A percentile compares a stretch with the other conserved stretches of the same genome.
Evolutionary conservation across 2,113 vertebrate species (phyloP).

Genomic region (Suricata suricatta): DNA sequence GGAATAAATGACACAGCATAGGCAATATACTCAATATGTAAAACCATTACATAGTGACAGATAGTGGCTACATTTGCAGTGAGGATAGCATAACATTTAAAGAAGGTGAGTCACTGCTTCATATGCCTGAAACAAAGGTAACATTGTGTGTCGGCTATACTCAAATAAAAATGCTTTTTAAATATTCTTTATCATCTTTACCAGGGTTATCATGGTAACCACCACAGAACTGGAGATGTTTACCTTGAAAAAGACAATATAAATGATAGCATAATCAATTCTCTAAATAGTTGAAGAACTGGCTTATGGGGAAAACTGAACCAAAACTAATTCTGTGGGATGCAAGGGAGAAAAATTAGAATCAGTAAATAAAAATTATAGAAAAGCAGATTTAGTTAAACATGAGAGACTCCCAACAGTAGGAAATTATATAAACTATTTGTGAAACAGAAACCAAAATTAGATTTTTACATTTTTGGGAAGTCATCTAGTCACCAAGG

Average conservation of each 20-base stretch:
- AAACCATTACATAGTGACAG: not conserved
- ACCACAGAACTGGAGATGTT: not conserved
- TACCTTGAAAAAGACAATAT: not conserved
- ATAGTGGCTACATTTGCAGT: not conserved
- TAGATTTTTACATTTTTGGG: not conserved
- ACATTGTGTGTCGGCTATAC: not conserved
- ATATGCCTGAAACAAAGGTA: not conserved
- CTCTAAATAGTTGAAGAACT: not conserved
- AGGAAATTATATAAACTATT: not conserved
- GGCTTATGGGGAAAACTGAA: not conserved
- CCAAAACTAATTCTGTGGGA: conserved; percentile 6
- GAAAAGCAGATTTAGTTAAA: not conserved
- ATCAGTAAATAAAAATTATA: not conserved
- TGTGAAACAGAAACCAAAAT: not conserved
- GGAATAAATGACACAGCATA: not conserved
- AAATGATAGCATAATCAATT: not conserved
- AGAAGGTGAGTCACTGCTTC: not conserved
- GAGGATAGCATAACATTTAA: not conserved
- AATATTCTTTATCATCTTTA: not conserved
- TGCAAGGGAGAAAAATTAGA: not conserved
- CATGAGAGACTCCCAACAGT: not conserved
- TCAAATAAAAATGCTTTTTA: not conserved
- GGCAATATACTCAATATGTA: not conserved
- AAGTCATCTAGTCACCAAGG: not conserved
- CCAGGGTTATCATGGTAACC: not conserved